Evolutionary conservation across 1,140 invertebrate species (phyloP).

Genomic region (Drosophila pachea): DNA sequence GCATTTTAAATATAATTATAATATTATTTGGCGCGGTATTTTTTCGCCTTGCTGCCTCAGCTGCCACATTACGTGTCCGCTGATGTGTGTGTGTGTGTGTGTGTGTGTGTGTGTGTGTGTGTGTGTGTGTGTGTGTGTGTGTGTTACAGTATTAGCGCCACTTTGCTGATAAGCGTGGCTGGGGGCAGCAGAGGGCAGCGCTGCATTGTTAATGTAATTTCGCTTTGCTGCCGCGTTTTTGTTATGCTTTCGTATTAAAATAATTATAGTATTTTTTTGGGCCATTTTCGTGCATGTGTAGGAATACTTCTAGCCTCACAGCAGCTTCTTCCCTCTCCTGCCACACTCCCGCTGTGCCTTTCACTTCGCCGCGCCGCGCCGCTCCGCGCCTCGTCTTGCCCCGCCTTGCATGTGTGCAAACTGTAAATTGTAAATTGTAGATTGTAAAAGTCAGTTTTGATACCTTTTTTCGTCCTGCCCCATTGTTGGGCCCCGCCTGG

Average conservation of each 20-base stretch:
- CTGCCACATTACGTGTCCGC: constrained; percentile 28
- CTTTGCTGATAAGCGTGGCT: constrained; percentile 22
- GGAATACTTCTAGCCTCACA: constrained; percentile 45
- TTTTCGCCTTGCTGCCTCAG: constrained; percentile 44
- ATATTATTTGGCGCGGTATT: constrained; percentile 73
- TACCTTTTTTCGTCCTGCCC: constrained; percentile 56
- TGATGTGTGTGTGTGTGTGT: constrained; percentile 32
- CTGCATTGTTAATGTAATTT: constrained; percentile 76
- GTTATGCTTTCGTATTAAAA: constrained; percentile 73
- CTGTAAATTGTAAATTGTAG: constrained; percentile 61
- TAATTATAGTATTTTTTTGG: constrained; percentile 72
- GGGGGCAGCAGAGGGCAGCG: background rate
- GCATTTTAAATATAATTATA: constrained; percentile 77
- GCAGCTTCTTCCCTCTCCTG: constrained; percentile 24
- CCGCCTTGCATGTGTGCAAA: constrained; percentile 33
- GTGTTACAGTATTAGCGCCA: constrained; percentile 43
- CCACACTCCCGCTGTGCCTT: constrained; percentile 3
- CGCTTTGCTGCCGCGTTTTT: constrained; percentile 59
- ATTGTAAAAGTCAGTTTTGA: constrained; percentile 71
- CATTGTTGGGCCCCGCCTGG: constrained; percentile 45
- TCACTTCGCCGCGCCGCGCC: background rate
- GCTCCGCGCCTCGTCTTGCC: background rate
- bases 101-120: constrained; percentile 32
- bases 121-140: constrained; percentile 33
- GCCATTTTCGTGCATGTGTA: constrained; percentile 56